These are phyloP conservation scores for Thalassophryne amazonica DNA, from an alignment of 2,797 vertebrate genomes.

Conservation along the genomic window DNA sequence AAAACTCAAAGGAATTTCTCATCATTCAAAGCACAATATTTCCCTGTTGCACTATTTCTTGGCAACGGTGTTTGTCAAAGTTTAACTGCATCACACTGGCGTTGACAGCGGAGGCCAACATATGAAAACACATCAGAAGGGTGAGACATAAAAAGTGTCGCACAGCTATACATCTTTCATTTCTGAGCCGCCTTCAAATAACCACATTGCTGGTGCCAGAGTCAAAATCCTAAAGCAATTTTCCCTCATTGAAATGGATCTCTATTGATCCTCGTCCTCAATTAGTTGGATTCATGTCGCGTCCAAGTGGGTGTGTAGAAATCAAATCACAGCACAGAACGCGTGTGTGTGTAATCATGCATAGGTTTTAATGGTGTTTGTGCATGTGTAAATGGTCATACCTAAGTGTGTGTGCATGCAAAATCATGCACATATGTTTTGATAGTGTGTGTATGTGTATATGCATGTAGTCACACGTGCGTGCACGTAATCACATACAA, in stretches of 20 bases:
- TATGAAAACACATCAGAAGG: constrained; percentile 29
- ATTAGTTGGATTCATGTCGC: constrained; percentile 74
- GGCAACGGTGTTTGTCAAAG: too few relatives aligned
- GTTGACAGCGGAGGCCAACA: constrained; percentile 5
- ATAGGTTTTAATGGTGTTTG: not conserved
- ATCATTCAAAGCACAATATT: too few relatives aligned
- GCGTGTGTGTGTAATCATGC: not conserved
- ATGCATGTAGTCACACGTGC: not conserved
- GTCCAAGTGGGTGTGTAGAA: constrained; percentile 56
- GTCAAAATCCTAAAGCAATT: constrained; percentile 69
- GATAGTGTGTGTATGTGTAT: not conserved
- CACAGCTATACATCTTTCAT: constrained; percentile 53
- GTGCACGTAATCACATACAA: not conserved
- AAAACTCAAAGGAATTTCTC: too few relatives aligned
- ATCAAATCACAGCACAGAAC: constrained; percentile 52
- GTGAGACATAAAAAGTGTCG: constrained; percentile 25
- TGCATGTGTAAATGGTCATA: not conserved
- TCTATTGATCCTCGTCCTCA: constrained; percentile 71
- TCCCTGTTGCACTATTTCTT: too few relatives aligned
- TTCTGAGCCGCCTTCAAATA: constrained; percentile 62
- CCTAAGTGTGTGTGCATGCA: not conserved
- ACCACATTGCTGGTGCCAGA: constrained; percentile 63
- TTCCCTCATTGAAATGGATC: constrained; percentile 69
- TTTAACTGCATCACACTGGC: too few relatives aligned
- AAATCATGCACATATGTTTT: too few relatives aligned